Conservation (phyloP, 2,113 vertebrate genomes). For the Leptobrachium leishanense region DNA sequence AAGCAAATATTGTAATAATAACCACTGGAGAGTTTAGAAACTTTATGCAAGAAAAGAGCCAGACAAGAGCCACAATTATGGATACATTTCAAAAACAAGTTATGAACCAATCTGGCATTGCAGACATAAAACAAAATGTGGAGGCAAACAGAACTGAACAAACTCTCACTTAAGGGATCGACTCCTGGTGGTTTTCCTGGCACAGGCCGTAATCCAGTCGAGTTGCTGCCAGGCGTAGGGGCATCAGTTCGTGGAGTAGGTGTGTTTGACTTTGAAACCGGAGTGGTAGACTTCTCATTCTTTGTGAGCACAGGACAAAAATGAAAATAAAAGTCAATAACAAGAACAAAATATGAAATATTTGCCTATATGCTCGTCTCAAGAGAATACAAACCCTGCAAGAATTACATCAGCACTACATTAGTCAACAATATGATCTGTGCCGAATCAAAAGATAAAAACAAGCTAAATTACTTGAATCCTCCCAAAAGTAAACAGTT, state of each 20-base stretch:
- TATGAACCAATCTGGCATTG: not conserved
- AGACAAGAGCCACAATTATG: too few species aligned
- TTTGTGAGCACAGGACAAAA: conserved; percentile 52
- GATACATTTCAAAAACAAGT: too few species aligned
- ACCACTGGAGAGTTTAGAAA: too few species aligned
- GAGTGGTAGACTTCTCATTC: conserved; percentile 86
- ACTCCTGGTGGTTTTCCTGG: conserved; percentile 80
- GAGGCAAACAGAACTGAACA: conserved; percentile 1
- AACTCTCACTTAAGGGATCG: conserved; percentile 75
- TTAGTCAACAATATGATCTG: conserved; percentile 22
- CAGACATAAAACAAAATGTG: not conserved
- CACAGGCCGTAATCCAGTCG: conserved; percentile 75
- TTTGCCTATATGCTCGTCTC: conserved; percentile 8
- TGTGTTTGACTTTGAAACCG: conserved; percentile 82
- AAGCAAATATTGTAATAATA: too few species aligned
- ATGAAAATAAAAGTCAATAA: not conserved
- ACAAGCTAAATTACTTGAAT: conserved; percentile 38
- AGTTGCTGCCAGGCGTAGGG: conserved; percentile 80
- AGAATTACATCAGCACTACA: conserved; percentile 35
- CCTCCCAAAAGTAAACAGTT: conserved; percentile 48
- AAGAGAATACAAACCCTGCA: conserved; percentile 25
- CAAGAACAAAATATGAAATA: not conserved
- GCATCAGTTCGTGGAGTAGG: conserved; percentile 80
- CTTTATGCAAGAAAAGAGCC: too few species aligned
- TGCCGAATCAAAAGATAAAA: conserved; percentile 25